Evolutionary conservation across 2,113 vertebrate genomes (phyloP).

Genomic region (Cathartes aura): DNA sequence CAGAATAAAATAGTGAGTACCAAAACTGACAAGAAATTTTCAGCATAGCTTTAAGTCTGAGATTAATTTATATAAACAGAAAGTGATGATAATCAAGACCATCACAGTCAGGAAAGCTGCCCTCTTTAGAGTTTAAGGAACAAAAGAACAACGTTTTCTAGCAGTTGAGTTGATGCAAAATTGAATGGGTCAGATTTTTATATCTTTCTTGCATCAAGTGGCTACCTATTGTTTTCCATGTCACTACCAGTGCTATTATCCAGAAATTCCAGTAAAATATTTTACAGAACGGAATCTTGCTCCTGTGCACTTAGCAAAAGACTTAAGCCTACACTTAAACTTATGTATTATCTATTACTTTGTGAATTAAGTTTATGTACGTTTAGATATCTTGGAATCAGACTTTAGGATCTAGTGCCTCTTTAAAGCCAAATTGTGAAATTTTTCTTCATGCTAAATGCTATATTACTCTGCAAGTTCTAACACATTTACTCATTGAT

Average conservation of each 20-base stretch:
- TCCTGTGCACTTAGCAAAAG: background rate
- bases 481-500: background rate
- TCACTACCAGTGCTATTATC: background rate
- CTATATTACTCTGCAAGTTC: background rate
- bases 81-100: background rate
- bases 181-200: background rate
- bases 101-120: background rate
- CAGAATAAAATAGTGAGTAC: background rate
- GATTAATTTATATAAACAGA: background rate
- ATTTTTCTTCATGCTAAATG: background rate
- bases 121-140: background rate
- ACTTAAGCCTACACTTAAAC: background rate
- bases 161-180: background rate
- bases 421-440: background rate
- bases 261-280: background rate
- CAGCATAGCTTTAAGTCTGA: background rate
- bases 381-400: background rate
- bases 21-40: background rate
- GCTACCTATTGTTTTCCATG: background rate
- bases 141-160: background rate
- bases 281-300: background rate
- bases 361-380: background rate
- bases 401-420: background rate
- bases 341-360: background rate
- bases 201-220: background rate